These are phyloP conservation scores for Halcyon chelicuti DNA, from an alignment of 2,797 vertebrate species.

Conservation along the genomic window DNA sequence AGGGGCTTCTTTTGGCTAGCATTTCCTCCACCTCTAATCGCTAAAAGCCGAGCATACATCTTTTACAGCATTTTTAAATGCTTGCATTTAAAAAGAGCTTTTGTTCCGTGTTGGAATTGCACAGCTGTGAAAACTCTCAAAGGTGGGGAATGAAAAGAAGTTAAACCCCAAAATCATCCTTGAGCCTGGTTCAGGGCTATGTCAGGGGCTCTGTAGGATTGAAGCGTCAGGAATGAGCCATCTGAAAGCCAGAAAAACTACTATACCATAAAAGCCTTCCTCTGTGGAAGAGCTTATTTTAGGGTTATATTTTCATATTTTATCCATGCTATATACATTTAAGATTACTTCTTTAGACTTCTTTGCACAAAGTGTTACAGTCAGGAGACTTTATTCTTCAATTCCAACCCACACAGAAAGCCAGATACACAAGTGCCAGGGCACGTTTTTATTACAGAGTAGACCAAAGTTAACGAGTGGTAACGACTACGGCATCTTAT, in stretches of 20 bases:
- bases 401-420: background rate
- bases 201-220: background rate
- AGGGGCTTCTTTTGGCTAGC: background rate
- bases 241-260: background rate
- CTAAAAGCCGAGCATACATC: background rate
- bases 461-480: background rate
- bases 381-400: background rate
- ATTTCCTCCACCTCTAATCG: background rate
- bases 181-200: background rate
- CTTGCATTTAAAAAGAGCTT: background rate
- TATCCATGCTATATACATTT: rapidly evolving
- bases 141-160: background rate
- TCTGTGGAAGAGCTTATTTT: background rate
- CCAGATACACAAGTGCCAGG: background rate
- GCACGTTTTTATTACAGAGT: background rate
- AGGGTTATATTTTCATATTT: background rate
- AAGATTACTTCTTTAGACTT: background rate
- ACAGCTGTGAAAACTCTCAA: background rate
- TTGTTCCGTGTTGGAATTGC: rapidly evolving
- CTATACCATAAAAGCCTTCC: rapidly evolving
- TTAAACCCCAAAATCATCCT: background rate
- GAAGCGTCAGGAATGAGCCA: background rate
- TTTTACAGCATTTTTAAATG: background rate
- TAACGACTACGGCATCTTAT: background rate
- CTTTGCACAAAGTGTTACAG: rapidly evolving